Base-by-base conservation (phyloP, 2,888 invertebrate genomes). In the Mallateleia sp. region DNA sequence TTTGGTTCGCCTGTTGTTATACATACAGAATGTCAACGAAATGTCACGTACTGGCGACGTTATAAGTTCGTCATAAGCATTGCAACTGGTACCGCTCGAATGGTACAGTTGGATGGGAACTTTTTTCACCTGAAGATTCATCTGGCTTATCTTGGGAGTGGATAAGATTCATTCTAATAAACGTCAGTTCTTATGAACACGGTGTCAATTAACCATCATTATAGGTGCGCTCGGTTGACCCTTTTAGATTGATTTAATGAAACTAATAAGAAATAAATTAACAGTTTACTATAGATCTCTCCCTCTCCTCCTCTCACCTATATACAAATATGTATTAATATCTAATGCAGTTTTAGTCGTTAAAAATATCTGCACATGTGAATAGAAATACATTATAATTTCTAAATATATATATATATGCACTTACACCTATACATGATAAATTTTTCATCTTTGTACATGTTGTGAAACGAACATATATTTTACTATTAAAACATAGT, bases 201-300 rank as follows among this genome's bases (percentile, higher is more conserved):
- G 25, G 77, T 74, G 84, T 84, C 83, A 84, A 84, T 84, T 78
- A 78, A 77, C 72, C 54, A 72, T 84, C 83, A 84, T 84, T 84
- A 84, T 64, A 71, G 83, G 83, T 82, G 60, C 83, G 72, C 78
- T 72, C 28, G 71, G 78, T 1, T 79, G 74, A 79, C 56, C 69
- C 85, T 85, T 79, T 74, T 79, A 66, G 74, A 85, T 85, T 85
- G 79, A 85, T 79, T 79, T 74, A 74, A 79, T 79, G 79, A 85
- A 79, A n/a, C n/a, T n/a, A n/a, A n/a, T n/a, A n/a, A n/a, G n/a
- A n/a, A n/a, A n/a, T n/a, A n/a, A n/a, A n/a, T n/a, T n/a, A n/a
- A n/a, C n/a, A n/a, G n/a, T n/a, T n/a, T n/a, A n/a, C n/a, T n/a
- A n/a, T n/a, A n/a, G n/a, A n/a, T n/a, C n/a, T n/a, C n/a, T n/a